Evolutionary conservation across 2,113 vertebrate species (phyloP), one percentile per base, ranked within the genome.

Genomic region (Chlorodrepanis virens): DNA sequence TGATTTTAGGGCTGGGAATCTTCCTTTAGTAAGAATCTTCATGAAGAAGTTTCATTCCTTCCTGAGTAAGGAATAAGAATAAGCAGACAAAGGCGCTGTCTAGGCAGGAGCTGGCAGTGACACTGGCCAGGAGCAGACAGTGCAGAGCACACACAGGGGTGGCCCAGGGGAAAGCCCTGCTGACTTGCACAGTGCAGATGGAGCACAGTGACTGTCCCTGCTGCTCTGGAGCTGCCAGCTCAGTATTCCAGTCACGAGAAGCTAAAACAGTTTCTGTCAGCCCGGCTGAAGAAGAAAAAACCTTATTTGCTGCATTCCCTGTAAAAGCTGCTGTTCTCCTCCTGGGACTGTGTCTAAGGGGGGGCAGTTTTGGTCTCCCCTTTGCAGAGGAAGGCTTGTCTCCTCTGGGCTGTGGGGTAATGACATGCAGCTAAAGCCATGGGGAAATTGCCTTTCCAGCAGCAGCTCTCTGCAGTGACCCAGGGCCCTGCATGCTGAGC

Each of bases 71-170:
- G 35, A 24, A 3, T 16, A 33, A 63, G 49, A 57, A 39, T 12
- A 6, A 70, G 39, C 60, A 59, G 39, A 17, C 0, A 1, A 2
- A 52, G 52, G 83, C 40, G 42, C 19, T 61, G 85, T 75, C 23
- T 53, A 2, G 44, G 79, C 86, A 85, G 87, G 61, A 50, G 76
- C 49, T 54, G 59, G 53, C 83, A 60, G 57, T 86, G 90, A 8
- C 71, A 27, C 4, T 20, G 54, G 35, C 83, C 83, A 60, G 71
- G 39, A 91, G 45, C 71, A 79, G 52, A 1, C 24, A 42, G 42
- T 0, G 2, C 75, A 54, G 61, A 79, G 6, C 83, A 53, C 1
- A 0, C 91, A 57, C 2, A 0, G 6, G 63, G 5, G 35, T 63
- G 57, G 54, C 71, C 57, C 63, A 16, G 76, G 71, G 59, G 59